Conservation (phyloP, 2,797 vertebrate species). For the Scomberomorus guttatus region DNA sequence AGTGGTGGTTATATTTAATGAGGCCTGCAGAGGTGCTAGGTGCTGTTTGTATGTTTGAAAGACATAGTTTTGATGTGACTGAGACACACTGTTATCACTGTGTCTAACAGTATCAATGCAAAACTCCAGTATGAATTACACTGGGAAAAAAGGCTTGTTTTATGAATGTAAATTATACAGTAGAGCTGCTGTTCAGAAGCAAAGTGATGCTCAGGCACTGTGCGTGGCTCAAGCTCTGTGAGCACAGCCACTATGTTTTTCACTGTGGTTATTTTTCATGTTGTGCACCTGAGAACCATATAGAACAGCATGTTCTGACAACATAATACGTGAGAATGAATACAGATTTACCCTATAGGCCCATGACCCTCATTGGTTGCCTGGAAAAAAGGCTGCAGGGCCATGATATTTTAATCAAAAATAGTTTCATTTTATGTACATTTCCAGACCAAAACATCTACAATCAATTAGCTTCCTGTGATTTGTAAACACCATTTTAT, state of each 20-base stretch:
- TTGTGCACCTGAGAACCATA: too few species aligned
- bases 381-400: neutral
- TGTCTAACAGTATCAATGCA: neutral
- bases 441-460: neutral
- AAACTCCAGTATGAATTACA: neutral
- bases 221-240: neutral
- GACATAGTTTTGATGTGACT: constrained; percentile 3
- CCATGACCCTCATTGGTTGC: neutral
- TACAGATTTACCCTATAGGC: neutral
- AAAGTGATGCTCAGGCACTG: neutral
- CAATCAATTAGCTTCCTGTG: too few species aligned
- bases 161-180: neutral
- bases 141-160: neutral
- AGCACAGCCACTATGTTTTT: too few species aligned
- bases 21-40: constrained; percentile 29
- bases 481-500: too few species aligned
- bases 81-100: neutral
- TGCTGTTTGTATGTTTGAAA: constrained; percentile 26
- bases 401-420: neutral
- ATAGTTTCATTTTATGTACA: neutral
- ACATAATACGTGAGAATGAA: neutral
- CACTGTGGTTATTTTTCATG: neutral
- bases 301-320: neutral
- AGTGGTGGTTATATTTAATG: constrained; percentile 32
- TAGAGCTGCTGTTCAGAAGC: neutral